Conservation (phyloP, 2,797 vertebrate species). For the Gymnoscopelus braueri region DNA sequence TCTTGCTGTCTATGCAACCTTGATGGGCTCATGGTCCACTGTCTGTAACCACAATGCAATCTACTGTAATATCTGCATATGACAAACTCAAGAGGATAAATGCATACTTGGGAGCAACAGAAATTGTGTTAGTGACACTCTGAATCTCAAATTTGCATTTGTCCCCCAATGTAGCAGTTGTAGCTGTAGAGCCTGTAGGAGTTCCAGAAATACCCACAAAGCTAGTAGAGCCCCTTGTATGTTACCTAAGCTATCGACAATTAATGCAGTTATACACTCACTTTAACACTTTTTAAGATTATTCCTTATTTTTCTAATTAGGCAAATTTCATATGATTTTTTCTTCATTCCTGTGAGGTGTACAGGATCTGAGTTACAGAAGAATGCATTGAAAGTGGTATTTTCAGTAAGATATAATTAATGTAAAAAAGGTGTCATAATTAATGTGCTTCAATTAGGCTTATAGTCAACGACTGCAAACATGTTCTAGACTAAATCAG, state of each 20-base stretch:
- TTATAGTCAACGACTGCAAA: no score
- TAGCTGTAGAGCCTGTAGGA: slow-evolving; percentile 21
- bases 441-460: no score
- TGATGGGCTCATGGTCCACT: slow-evolving; percentile 20
- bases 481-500: no score
- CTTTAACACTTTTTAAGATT: slow-evolving; percentile 14
- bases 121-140: neutral
- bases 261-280: slow-evolving; percentile 25
- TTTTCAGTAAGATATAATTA: no score
- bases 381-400: slow-evolving; percentile 9
- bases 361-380: slow-evolving; percentile 38
- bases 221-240: slow-evolving; percentile 15
- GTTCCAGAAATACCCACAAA: slow-evolving; percentile 26
- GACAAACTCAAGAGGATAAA: slow-evolving; percentile 21
- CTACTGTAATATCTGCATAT: slow-evolving; percentile 18
- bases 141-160: slow-evolving; percentile 28
- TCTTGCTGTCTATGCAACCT: slow-evolving; percentile 56
- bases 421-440: no score
- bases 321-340: neutral
- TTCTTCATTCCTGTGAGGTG: slow-evolving; percentile 7
- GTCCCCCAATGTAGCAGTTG: slow-evolving; percentile 20
- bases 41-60: slow-evolving; percentile 23
- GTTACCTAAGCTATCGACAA: slow-evolving; percentile 19
- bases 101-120: slow-evolving; percentile 15
- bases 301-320: slow-evolving; percentile 20